These are phyloP conservation scores for Hyalella azteca DNA, from an alignment of 2,888 invertebrate species.

Conservation along the genomic window DNA sequence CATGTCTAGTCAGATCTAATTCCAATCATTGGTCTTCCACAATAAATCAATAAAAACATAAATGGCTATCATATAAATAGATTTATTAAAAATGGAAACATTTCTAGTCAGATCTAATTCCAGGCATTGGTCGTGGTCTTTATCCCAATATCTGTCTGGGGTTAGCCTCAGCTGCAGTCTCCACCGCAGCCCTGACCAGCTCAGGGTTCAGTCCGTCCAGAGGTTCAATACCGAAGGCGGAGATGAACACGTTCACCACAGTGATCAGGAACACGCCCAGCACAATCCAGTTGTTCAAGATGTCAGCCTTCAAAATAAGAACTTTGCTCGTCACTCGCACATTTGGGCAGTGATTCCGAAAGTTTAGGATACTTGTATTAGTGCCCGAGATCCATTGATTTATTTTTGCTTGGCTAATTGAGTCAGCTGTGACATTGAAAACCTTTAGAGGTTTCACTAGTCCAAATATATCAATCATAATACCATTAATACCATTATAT, in stretches of 20 bases:
- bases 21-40: neutral
- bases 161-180: neutral
- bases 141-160: neutral
- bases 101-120: too few relatives aligned
- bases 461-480: too few relatives aligned
- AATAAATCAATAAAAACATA: neutral
- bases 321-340: too few relatives aligned
- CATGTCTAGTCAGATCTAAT: too few relatives aligned
- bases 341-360: neutral
- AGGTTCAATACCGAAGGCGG: conserved; percentile 62
- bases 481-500: too few relatives aligned
- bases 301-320: conserved; percentile 60
- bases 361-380: neutral
- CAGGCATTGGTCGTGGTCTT: neutral
- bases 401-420: too few relatives aligned
- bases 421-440: too few relatives aligned
- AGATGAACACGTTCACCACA: conserved; percentile 62
- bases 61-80: too few relatives aligned
- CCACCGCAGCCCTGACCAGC: neutral
- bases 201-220: conserved; percentile 21
- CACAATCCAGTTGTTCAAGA: conserved; percentile 61
- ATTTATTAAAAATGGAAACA: too few relatives aligned
- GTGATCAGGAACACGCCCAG: conserved; percentile 61
- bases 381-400: too few relatives aligned
- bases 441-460: too few relatives aligned